phyloP scores from a whole-genome alignment of 2,113 vertebrate genomes.

The Asarcornis scutulata region DNA sequence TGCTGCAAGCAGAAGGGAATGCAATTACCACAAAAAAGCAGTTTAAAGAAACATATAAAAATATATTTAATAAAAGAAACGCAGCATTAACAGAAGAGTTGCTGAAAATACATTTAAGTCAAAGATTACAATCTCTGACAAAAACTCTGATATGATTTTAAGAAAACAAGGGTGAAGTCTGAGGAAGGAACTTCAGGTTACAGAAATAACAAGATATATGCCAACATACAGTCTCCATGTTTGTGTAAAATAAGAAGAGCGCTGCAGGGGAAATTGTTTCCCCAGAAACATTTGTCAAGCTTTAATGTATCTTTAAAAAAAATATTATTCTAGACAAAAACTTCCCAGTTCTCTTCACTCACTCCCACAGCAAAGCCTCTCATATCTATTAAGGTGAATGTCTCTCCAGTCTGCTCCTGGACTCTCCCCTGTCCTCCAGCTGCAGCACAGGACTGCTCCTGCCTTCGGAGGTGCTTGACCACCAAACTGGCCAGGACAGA shows the following conservation, averaged over 20 bases:
- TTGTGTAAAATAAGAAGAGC: background rate
- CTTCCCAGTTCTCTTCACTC: background rate
- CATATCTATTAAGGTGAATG: background rate
- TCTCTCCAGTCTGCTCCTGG: background rate
- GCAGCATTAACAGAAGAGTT: background rate
- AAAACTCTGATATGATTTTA: background rate
- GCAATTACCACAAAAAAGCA: background rate
- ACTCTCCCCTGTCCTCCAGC: background rate
- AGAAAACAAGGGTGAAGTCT: background rate
- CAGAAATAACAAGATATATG: background rate
- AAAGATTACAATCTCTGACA: background rate
- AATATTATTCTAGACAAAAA: background rate
- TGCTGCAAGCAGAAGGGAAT: background rate
- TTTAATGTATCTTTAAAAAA: background rate
- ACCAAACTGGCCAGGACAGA: background rate
- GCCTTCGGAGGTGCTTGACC: rapidly evolving
- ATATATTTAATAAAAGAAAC: background rate
- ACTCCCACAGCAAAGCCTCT: background rate
- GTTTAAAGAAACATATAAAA: background rate
- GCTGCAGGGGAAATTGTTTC: background rate
- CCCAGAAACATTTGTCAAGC: background rate
- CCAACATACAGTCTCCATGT: background rate
- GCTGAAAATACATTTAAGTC: background rate
- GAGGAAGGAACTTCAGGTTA: background rate
- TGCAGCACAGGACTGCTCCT: background rate